Conservation (phyloP, 2,888 invertebrate species). For the Aporophyla lueneburgensis region DNA sequence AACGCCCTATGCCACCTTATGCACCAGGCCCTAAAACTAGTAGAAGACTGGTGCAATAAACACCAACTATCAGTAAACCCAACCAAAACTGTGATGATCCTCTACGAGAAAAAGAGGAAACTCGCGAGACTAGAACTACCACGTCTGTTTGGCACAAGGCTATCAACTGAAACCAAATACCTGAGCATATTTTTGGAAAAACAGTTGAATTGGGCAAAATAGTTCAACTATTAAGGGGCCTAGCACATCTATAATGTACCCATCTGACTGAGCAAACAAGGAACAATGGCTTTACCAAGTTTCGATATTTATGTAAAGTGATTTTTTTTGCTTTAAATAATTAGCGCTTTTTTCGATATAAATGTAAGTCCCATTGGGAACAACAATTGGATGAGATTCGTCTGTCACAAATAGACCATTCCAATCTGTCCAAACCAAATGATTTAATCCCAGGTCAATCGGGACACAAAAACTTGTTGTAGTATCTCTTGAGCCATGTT, state of each 20-base stretch:
- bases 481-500: constrained; percentile 1
- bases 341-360: not conserved
- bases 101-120: too few species aligned
- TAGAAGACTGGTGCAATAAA: too few species aligned
- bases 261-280: constrained; percentile 8
- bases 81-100: too few species aligned
- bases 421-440: not conserved
- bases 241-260: not conserved
- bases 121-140: too few species aligned
- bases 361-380: not conserved
- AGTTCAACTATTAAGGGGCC: not conserved
- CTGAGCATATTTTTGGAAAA: too few species aligned
- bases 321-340: not conserved
- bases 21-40: too few species aligned
- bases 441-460: not conserved
- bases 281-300: constrained; percentile 10
- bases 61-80: too few species aligned
- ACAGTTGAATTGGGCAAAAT: too few species aligned
- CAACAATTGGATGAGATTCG: constrained; percentile 7
- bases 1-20: too few species aligned
- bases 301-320: not conserved
- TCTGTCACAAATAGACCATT: constrained; percentile 6
- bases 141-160: too few species aligned
- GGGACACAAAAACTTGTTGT: constrained; percentile 1
- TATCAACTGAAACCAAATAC: not conserved